These are phyloP conservation scores for Pedetes capensis DNA, from an alignment of 2,113 vertebrate genomes.

Conservation along the genomic window DNA sequence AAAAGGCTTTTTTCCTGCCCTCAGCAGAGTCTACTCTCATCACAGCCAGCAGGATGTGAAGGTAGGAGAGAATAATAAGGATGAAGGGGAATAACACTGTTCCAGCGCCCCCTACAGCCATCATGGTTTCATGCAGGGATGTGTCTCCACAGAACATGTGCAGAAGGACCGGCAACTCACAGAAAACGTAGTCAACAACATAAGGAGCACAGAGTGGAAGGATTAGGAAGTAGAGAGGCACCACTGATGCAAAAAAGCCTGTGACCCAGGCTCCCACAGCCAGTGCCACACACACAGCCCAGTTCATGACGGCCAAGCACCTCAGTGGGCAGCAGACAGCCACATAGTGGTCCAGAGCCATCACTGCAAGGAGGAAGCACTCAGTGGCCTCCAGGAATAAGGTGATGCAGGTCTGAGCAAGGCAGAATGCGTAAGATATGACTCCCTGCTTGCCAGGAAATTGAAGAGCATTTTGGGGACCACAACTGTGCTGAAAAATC, in stretches of 20 bases:
- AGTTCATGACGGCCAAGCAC: not conserved
- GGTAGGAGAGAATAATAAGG: not conserved
- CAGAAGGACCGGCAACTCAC: not conserved
- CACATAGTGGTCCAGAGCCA: slow-evolving; percentile 20
- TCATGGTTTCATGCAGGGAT: not conserved
- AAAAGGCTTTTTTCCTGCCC: not conserved
- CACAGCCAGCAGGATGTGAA: not conserved
- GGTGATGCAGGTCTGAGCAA: not conserved
- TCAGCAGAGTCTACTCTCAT: not conserved
- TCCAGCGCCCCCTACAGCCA: not conserved
- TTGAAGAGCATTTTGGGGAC: slow-evolving; percentile 17
- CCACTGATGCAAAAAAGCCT: not conserved
- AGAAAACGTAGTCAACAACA: slow-evolving; percentile 47
- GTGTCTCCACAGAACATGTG: slow-evolving; percentile 8
- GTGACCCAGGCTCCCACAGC: not conserved
- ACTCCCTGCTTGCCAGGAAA: not conserved
- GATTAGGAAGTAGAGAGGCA: not conserved
- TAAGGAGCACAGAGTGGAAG: slow-evolving; percentile 22
- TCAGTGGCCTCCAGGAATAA: not conserved
- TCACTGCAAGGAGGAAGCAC: slow-evolving; percentile 28
- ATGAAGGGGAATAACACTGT: not conserved
- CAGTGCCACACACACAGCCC: not conserved
- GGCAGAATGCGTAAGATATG: not conserved
- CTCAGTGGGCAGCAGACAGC: slow-evolving; percentile 36
- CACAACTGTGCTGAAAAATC: not conserved